A percentile compares a stretch with the other conserved stretches of the same genome.
Conservation (phyloP, 2,113 vertebrate genomes). For the Todiramphus chloris region DNA sequence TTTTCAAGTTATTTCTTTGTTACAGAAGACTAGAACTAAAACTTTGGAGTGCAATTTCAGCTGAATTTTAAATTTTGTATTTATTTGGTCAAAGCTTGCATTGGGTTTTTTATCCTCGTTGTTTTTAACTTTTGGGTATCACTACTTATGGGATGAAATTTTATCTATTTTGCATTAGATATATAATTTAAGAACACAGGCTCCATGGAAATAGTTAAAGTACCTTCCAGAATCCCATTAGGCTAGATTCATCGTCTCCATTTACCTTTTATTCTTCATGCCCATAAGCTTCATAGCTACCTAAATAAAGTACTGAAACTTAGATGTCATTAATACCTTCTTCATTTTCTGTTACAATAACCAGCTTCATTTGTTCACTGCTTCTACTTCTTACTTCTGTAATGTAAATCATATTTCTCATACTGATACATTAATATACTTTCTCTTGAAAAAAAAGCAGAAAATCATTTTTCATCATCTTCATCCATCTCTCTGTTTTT, state of each 20-base stretch:
- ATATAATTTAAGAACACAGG: not conserved
- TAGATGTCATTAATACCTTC: not conserved
- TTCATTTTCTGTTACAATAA: not conserved
- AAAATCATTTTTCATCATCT: not conserved
- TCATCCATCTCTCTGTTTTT: not conserved
- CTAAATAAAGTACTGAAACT: not conserved
- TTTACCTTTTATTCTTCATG: not conserved
- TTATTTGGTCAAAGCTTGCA: not conserved
- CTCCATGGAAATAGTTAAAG: not conserved
- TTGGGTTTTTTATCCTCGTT: not conserved
- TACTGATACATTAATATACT: not conserved
- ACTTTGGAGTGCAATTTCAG: not conserved
- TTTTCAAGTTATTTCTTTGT: not conserved
- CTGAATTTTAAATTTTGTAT: not conserved
- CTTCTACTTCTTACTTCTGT: not conserved
- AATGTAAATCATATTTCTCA: not conserved
- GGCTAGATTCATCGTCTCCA: not conserved
- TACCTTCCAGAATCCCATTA: not conserved
- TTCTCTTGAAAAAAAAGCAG: not conserved
- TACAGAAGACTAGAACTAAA: not conserved
- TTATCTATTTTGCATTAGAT: not conserved
- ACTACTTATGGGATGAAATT: not conserved
- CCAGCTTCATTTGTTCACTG: not conserved
- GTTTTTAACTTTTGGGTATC: not conserved
- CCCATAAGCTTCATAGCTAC: not conserved